Conservation (phyloP, 2,113 vertebrate species). For the Odocoileus hemionus region DNA sequence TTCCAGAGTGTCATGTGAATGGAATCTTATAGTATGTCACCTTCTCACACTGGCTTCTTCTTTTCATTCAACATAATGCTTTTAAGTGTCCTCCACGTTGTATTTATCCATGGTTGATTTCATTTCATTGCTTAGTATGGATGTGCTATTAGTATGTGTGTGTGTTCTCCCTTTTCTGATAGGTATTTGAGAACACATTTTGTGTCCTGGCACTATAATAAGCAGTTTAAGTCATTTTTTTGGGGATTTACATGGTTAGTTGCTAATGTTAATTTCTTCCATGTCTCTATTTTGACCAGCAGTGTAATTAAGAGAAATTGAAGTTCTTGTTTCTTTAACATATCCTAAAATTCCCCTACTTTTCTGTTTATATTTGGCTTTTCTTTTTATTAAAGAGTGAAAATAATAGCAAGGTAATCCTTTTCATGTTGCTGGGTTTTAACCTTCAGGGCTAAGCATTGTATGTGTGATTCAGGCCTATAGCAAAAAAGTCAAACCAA, state of each 20-base stretch:
- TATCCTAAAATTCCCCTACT: neutral
- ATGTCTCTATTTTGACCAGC: neutral
- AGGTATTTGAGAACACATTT: neutral
- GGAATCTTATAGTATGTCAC: neutral
- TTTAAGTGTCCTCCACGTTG: neutral
- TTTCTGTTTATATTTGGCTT: neutral
- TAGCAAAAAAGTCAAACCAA: neutral
- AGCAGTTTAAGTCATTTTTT: neutral
- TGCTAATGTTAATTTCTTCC: neutral
- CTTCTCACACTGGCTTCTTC: neutral
- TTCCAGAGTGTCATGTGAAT: neutral
- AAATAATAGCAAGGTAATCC: neutral
- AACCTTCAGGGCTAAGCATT: neutral
- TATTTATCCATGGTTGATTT: neutral
- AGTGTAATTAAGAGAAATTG: neutral
- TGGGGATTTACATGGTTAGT: neutral
- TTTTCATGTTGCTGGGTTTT: neutral
- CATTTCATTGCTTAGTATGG: neutral
- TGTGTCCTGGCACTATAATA: neutral
- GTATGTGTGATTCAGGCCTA: neutral
- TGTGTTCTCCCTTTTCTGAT: neutral
- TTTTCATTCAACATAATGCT: neutral
- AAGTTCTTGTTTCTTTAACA: constrained; percentile 4
- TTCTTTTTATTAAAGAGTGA: neutral
- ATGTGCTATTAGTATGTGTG: neutral